Conservation (phyloP, 2,797 vertebrate species). For the Darevskia nairensis region DNA sequence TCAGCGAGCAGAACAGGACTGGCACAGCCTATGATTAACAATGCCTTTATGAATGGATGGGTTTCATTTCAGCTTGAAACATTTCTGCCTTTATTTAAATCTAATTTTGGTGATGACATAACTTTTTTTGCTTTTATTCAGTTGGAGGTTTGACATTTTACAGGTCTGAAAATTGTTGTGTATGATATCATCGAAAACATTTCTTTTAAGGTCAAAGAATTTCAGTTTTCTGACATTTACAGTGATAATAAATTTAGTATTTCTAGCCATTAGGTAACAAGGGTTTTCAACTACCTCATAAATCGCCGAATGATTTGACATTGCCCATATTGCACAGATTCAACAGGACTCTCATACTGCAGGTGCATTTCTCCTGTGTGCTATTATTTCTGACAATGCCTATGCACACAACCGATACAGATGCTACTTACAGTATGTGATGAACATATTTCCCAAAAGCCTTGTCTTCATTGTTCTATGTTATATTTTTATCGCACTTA, state of each 20-base stretch:
- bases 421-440: not conserved
- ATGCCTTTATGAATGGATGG: not conserved
- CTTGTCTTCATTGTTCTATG: not conserved
- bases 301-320: not conserved
- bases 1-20: not conserved
- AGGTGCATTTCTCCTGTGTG: not conserved
- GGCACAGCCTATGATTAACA: not conserved
- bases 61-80: not conserved
- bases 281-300: not conserved
- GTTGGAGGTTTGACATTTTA: conserved; percentile 21
- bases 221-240: conserved; percentile 24
- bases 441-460: not conserved
- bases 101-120: not conserved
- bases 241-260: conserved; percentile 8
- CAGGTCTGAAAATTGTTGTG: not conserved
- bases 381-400: not conserved
- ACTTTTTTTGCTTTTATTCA: not conserved
- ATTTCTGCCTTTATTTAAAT: not conserved
- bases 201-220: conserved; percentile 23
- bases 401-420: not conserved
- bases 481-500: not conserved
- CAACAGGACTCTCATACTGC: not conserved
- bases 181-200: conserved; percentile 2
- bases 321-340: not conserved
- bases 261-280: not conserved